phyloP scores from a whole-genome alignment of 2,113 vertebrate genomes.

The Hippocampus comes region DNA sequence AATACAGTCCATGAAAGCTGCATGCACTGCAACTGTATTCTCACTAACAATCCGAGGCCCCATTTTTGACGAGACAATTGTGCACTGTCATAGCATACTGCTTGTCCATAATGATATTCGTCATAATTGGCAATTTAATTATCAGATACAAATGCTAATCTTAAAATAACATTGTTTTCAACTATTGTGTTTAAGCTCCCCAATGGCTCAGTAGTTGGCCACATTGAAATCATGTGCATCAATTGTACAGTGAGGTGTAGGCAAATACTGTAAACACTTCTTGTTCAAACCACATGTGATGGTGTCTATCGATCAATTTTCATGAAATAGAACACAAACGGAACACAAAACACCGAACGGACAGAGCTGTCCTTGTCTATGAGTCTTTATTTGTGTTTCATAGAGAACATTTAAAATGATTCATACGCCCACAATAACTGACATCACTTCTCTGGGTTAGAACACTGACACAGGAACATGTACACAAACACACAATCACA shows the following conservation, averaged over 20 bases:
- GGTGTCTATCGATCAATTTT: neutral
- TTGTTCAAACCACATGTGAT: neutral
- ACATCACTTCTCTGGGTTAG: conserved; percentile 73
- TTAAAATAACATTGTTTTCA: neutral
- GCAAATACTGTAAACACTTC: neutral
- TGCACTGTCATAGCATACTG: neutral
- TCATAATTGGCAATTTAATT: neutral
- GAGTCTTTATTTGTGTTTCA: conserved; percentile 76
- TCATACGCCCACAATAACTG: conserved; percentile 73
- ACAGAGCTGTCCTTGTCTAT: conserved; percentile 50
- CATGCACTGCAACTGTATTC: conserved; percentile 4
- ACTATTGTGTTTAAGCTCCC: neutral
- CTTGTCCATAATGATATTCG: neutral
- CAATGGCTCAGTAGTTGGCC: neutral
- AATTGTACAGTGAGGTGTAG: neutral
- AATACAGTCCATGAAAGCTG: conserved; percentile 25
- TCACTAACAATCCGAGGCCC: neutral
- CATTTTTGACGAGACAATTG: conserved; percentile 35
- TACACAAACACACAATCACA: conserved; percentile 78
- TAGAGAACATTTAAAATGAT: conserved; percentile 79
- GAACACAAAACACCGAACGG: neutral
- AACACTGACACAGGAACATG: conserved; percentile 78
- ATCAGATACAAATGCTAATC: neutral
- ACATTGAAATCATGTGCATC: neutral
- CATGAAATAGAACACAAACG: conserved; percentile 1